Evolutionary conservation across 2,797 vertebrate genomes (phyloP), one percentile per base, ranked within the genome.

Genomic region (Fratercula arctica): DNA sequence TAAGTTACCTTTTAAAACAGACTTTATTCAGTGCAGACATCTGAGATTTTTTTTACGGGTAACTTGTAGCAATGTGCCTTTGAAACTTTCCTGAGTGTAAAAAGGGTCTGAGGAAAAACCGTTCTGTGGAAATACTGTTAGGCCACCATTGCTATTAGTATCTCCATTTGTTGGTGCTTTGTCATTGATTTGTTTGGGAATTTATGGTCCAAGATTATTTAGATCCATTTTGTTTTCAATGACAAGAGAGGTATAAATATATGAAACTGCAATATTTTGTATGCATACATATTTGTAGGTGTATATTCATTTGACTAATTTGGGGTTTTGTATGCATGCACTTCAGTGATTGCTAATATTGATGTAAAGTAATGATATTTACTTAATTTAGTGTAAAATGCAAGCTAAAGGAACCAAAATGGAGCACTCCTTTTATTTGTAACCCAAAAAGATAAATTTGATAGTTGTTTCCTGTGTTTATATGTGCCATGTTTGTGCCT

Each of bases 1-100:
- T 54, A 96, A 96, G 88, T 94, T 97, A 79, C 79, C 66, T 63
- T 82, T 97, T 96, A 95, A 97, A 90, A 87, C 66, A 96, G 70
- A 64, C 73, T 89, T 90, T 89, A 89, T 95, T 68, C 19, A 89
- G 57, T 95, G 81, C 67, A 93, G 85, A 53, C 85, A 75, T 46
- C 35, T 96, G 77, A 93, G 46, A 39, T 91, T 85, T 96, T 96
- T 73, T 87, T 93, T 91, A 54, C 53, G 87, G 82, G 41, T 77
- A 89, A 85, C 72, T 48, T 45, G n/a, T 75, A 91, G 43, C 54
- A 80, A 14, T 53, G 45, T 79, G 51, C 16, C 60, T 90, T 82
- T 3, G 8, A 31, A 79, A 61, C 56, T 82, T 89, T 67, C 31
- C 20, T 39, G 10, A 53, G 10, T 21, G 8, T 74, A 51, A 48